Percentiles rank a stretch among this genome's conserved stretches.
phyloP scores from a whole-genome alignment of 2,888 invertebrate genomes.

The Mimachlamys varia region DNA sequence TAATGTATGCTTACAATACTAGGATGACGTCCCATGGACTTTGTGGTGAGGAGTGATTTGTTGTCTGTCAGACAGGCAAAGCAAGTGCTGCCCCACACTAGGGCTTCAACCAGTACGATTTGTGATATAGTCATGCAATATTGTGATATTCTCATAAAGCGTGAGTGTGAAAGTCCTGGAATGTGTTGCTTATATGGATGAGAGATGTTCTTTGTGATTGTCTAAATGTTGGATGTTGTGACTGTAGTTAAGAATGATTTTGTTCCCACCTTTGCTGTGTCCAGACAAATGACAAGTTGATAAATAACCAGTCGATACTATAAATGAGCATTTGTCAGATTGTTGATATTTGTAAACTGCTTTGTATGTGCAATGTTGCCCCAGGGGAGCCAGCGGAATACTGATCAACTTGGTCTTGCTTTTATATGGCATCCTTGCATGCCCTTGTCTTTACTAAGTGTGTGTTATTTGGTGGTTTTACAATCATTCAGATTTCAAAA shows the following conservation, averaged over 20 bases:
- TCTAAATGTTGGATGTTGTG: slow-evolving; percentile 9
- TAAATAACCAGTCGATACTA: background rate
- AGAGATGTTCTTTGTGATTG: background rate
- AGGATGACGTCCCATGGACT: background rate
- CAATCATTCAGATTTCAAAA: background rate
- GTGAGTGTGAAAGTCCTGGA: slow-evolving; percentile 20
- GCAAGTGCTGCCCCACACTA: background rate
- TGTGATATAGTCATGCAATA: slow-evolving; percentile 33
- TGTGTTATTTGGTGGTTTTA: background rate
- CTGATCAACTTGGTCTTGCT: background rate
- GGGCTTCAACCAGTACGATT: slow-evolving; percentile 11
- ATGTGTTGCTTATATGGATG: background rate
- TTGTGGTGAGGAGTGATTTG: background rate
- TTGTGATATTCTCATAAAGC: slow-evolving; percentile 20
- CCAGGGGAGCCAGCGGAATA: background rate
- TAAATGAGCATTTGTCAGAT: background rate
- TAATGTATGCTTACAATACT: slow-evolving; percentile 4
- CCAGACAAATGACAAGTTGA: background rate
- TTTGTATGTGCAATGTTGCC: background rate
- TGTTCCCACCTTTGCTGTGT: slow-evolving; percentile 26
- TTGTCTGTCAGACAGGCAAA: background rate
- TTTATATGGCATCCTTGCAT: slow-evolving; percentile 31
- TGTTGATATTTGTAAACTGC: background rate
- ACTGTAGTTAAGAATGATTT: slow-evolving; percentile 25
- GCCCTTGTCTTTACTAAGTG: background rate